Base-by-base conservation (phyloP, 2,888 invertebrate species). In the Carcina quercana region DNA sequence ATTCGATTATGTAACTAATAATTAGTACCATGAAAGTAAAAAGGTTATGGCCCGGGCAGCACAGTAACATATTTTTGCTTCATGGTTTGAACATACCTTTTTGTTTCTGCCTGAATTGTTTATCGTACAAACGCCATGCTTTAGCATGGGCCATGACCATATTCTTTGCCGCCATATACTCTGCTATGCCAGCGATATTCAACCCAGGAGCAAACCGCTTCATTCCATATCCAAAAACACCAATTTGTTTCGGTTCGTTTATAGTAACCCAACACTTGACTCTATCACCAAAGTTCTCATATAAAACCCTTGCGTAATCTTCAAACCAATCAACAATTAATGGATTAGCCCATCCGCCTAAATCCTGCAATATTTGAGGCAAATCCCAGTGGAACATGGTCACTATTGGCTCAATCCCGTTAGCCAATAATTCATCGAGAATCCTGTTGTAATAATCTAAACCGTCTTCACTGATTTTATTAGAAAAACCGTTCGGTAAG, bases 371-470 rank as follows among this genome's bases (percentile, higher is more conserved):
- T n/a, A 48, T 64, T 44, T 82, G 73, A 0, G 86, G 87, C 37
- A 87, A 53, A 53, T 88, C 87, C 78, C 85, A 86, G 43, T 88
- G 87, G 38, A 70, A 86, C 30, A 88, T 71, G 0, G 87, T 87
- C 0, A 87, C 79, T 29, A 87, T 62, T 0, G 91, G 91, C 34
- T 84, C 70, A 30, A 92, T 89, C 4, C 76, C 83, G 37, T 86
- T 86, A 1, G 64, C 75, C 5, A 88, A 29, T 1, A 92, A 61
- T 42, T 83, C 86, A 43, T 90, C 61, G 22, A 92, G 88, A 1
- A 92, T 48, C 30, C 76, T 70, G 38, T 87, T 87, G 59, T 92
- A 92, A 58, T 91, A 90, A 15, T 78, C 59, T 8, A 89, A 66
- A 2, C 90, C 92, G 1, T 72, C 74, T 43, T 82, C 53, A 52